These are phyloP conservation scores for Tachycineta bicolor DNA, from an alignment of 2,113 vertebrate genomes.

Conservation along the genomic window DNA sequence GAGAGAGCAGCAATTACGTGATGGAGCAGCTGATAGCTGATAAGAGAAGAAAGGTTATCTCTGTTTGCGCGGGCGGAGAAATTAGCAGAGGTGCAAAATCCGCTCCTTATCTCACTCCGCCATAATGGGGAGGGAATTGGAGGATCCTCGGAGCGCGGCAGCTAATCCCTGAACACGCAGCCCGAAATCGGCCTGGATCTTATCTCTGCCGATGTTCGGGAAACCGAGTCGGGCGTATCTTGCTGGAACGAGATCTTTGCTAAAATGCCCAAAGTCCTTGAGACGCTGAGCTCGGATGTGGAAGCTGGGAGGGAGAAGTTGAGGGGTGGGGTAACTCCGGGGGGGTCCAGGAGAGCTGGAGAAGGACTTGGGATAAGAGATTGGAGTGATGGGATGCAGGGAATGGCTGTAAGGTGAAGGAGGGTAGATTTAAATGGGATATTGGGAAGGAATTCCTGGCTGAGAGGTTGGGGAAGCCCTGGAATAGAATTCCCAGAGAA, in stretches of 20 bases:
- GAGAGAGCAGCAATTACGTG: neutral
- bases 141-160: neutral
- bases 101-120: conserved; percentile 7
- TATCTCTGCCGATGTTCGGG: neutral
- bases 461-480: fast-evolving
- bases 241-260: neutral
- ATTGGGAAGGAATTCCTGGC: neutral
- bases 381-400: neutral
- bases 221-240: neutral
- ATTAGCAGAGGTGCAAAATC: conserved; percentile 16
- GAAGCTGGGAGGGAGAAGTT: neutral
- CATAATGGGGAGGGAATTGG: neutral
- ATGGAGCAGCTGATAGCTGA: neutral
- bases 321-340: neutral
- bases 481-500: fast-evolving
- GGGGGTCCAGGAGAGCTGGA: neutral
- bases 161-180: neutral
- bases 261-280: neutral
- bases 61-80: neutral
- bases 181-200: neutral
- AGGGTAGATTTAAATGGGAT: fast-evolving
- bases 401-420: neutral
- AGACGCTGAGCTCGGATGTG: neutral
- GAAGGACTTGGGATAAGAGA: neutral
- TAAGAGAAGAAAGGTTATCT: conserved; percentile 58